Conservation (phyloP, 2,888 invertebrate species). For the Cyaniris semiargus region DNA sequence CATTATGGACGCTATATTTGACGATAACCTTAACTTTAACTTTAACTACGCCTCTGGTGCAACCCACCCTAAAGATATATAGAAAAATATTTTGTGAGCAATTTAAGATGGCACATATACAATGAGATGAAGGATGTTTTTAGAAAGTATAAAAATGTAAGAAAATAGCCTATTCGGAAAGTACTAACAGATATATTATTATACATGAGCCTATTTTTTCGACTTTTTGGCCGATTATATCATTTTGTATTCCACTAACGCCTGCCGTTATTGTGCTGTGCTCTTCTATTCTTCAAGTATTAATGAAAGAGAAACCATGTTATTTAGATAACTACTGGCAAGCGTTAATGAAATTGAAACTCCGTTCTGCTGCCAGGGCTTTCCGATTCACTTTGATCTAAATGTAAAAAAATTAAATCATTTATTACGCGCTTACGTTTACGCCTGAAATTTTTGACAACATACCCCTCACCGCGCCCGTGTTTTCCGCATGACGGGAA, state of each 20-base stretch:
- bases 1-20: too few relatives aligned
- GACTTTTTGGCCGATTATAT: not conserved
- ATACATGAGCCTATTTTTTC: not conserved
- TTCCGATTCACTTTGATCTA: not conserved
- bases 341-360: too few relatives aligned
- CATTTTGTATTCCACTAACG: not conserved
- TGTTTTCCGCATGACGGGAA: too few relatives aligned
- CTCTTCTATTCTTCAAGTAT: not conserved
- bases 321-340: not conserved
- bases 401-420: not conserved
- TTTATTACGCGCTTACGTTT: too few relatives aligned
- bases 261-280: not conserved
- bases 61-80: too few relatives aligned
- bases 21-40: too few relatives aligned
- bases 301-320: not conserved
- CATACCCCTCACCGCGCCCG: too few relatives aligned
- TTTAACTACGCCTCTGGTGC: too few relatives aligned
- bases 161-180: not conserved
- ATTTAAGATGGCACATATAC: conserved; percentile 14
- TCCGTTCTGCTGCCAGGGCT: too few relatives aligned
- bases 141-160: not conserved
- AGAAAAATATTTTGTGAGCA: not conserved
- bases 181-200: not conserved
- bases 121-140: not conserved
- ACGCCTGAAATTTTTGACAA: too few relatives aligned